A percentile compares a stretch with the other conserved stretches of the same genome.
These are phyloP conservation scores for Elmis aenea DNA, from an alignment of 2,888 invertebrate species.

Conservation along the genomic window DNA sequence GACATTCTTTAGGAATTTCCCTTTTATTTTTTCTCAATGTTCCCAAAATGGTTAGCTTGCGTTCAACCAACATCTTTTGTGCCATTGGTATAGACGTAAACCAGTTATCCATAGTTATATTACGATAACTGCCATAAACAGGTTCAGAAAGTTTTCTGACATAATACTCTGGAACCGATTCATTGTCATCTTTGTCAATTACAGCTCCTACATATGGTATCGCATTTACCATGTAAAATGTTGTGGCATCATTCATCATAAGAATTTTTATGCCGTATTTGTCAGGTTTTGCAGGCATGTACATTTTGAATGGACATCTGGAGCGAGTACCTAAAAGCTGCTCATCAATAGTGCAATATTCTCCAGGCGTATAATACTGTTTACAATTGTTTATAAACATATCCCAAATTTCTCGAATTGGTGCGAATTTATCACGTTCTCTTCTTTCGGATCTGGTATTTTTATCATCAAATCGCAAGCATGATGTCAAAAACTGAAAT, in stretches of 20 bases:
- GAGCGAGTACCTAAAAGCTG: conserved; percentile 29
- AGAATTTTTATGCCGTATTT: conserved; percentile 38
- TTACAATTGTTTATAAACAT: conserved; percentile 24
- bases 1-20: conserved; percentile 19
- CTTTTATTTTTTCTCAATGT: conserved; percentile 25
- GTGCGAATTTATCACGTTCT: conserved; percentile 12
- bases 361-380: conserved; percentile 18
- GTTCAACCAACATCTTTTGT: conserved; percentile 16
- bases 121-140: conserved; percentile 24
- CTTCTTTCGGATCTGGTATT: conserved; percentile 12
- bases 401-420: conserved; percentile 30
- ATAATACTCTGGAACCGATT: conserved; percentile 21
- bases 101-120: conserved; percentile 22
- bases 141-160: conserved; percentile 25
- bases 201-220: conserved; percentile 34
- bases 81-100: conserved; percentile 23
- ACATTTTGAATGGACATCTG: conserved; percentile 26
- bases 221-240: conserved; percentile 34
- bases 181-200: conserved; percentile 18
- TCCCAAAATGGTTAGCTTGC: conserved; percentile 18
- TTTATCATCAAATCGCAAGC: conserved; percentile 21
- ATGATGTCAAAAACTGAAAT: conserved; percentile 18
- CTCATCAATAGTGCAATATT: conserved; percentile 32
- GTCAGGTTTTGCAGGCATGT: conserved; percentile 33
- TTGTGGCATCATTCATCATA: conserved; percentile 34